phyloP scores from a whole-genome alignment of 2,888 invertebrate genomes.

The Sesia bembeciformis region DNA sequence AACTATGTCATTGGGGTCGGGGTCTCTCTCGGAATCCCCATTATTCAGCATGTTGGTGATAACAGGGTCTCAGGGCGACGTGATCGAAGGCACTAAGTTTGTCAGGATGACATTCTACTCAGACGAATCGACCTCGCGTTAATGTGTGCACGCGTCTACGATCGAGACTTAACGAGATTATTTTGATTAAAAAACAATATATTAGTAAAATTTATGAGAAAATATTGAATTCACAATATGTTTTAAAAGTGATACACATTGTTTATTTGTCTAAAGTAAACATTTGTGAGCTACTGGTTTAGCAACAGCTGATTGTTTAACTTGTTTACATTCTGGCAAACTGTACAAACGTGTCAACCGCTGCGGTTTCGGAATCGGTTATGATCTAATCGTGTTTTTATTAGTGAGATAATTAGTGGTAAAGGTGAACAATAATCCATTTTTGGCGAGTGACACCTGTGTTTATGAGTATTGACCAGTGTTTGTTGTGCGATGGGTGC shows the following conservation, averaged over 20 bases:
- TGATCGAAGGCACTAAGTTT: conserved; percentile 18
- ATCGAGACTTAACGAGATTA: neutral
- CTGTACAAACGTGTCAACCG: conserved; percentile 18
- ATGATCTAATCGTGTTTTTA: conserved; percentile 39
- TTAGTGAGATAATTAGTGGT: conserved; percentile 28
- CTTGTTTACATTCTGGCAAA: conserved; percentile 44
- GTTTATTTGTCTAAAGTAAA: neutral
- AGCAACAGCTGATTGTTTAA: conserved; percentile 22
- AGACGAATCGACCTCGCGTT: conserved; percentile 32
- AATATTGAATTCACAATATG: neutral
- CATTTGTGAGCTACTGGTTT: conserved; percentile 20
- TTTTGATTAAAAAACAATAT: neutral
- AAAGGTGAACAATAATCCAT: conserved; percentile 18
- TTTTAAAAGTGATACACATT: neutral
- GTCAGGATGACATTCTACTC: conserved; percentile 15
- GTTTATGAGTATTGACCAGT: too few relatives aligned
- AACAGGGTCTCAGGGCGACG: conserved; percentile 37
- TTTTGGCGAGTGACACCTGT: too few relatives aligned
- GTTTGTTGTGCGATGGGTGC: conserved; percentile 36
- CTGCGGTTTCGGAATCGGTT: conserved; percentile 22
- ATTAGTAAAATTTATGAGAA: neutral
- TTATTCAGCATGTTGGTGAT: conserved; percentile 28
- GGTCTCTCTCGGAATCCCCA: conserved; percentile 11
- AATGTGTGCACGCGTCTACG: conserved; percentile 38
- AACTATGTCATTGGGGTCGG: conserved; percentile 7